These are phyloP conservation scores for Rhabdomys dilectus DNA, from an alignment of 2,113 vertebrate genomes.

Conservation along the genomic window DNA sequence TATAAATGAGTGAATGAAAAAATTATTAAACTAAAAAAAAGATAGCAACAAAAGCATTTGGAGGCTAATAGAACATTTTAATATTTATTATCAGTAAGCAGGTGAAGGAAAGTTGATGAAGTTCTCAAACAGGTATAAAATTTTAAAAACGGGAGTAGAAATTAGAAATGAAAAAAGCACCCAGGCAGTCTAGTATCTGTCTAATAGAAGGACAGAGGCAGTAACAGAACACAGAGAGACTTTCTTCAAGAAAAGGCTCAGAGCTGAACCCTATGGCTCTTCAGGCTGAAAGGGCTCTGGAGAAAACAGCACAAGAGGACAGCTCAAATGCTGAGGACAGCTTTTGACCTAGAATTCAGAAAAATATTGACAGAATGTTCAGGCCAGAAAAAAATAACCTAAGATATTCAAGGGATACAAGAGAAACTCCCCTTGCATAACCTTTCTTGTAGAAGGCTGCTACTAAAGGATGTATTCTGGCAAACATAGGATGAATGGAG, in stretches of 20 bases:
- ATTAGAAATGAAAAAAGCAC: constrained; percentile 1
- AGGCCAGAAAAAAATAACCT: not conserved
- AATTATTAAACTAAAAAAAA: too few relatives aligned
- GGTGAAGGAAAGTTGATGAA: not conserved
- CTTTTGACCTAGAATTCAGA: not conserved
- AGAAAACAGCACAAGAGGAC: not conserved
- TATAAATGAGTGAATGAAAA: too few relatives aligned
- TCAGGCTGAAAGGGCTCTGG: not conserved
- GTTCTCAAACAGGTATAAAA: not conserved
- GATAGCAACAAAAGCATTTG: not conserved
- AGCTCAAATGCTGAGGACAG: not conserved
- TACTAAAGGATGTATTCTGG: not conserved
- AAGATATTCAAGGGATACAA: not conserved
- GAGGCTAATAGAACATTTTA: not conserved
- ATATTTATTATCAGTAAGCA: not conserved
- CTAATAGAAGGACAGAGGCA: not conserved
- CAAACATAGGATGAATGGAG: not conserved
- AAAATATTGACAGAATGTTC: not conserved
- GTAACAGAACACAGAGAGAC: not conserved
- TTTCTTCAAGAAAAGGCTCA: not conserved
- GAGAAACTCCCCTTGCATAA: not conserved
- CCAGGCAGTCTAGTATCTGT: not conserved
- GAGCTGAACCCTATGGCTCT: not conserved
- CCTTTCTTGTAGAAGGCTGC: not conserved
- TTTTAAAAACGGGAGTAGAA: not conserved